Percentiles rank a stretch among this genome's conserved stretches.
Conservation (phyloP, 2,888 invertebrate genomes). For the Tipula unca region DNA sequence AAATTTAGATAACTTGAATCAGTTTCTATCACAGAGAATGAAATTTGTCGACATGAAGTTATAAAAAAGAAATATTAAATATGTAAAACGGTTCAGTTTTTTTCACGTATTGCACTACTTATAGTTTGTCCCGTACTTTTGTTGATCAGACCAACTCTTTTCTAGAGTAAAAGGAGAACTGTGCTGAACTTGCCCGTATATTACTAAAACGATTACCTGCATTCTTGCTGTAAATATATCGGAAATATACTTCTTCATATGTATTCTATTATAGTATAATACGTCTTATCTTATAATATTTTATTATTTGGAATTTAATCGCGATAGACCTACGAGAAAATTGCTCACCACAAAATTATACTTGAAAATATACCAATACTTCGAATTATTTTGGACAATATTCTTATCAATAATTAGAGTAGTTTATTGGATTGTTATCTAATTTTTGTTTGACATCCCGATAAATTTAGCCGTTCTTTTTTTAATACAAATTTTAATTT, state of each 20-base stretch:
- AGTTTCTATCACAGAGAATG: too few species aligned
- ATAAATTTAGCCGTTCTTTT: background rate
- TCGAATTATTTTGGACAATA: background rate
- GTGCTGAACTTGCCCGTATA: too few species aligned
- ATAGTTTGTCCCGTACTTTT: too few species aligned
- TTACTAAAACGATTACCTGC: too few species aligned
- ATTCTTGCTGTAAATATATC: background rate
- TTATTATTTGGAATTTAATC: background rate
- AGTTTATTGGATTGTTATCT: background rate
- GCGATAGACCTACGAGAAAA: background rate
- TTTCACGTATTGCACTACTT: too few species aligned
- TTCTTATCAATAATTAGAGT: background rate
- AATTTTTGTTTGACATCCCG: background rate
- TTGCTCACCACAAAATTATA: background rate
- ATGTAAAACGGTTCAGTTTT: too few species aligned
- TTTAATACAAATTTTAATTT: background rate
- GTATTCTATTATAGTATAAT: too few species aligned
- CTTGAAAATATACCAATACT: background rate
- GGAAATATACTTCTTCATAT: background rate
- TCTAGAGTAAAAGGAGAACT: too few species aligned
- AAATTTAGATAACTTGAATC: too few species aligned
- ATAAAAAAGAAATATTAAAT: too few species aligned
- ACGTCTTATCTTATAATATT: background rate
- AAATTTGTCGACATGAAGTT: too few species aligned
- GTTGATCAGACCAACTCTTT: too few species aligned